Conservation (phyloP, 2,888 invertebrate species). For the Incurvaria masculella region DNA sequence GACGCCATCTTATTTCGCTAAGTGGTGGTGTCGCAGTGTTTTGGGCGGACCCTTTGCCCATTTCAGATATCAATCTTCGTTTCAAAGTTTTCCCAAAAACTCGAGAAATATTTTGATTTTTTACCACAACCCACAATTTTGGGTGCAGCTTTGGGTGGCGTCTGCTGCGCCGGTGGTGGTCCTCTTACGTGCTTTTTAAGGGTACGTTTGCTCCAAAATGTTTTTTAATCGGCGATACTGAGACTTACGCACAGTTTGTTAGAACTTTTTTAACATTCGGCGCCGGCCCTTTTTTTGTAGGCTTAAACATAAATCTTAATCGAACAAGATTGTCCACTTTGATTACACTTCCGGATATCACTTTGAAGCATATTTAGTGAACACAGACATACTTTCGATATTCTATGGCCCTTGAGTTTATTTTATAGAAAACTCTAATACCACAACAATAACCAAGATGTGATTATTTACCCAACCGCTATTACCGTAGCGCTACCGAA, state of each 20-base stretch:
- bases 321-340: no score
- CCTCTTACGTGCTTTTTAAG: background rate
- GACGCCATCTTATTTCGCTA: no score
- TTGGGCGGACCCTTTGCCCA: background rate
- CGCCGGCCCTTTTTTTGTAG: background rate
- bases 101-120: background rate
- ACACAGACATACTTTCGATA: no score
- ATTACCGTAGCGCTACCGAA: no score
- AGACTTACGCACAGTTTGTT: background rate
- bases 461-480: no score
- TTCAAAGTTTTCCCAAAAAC: background rate
- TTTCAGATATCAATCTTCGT: background rate
- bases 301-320: background rate
- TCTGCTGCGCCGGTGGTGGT: background rate
- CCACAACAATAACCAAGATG: no score
- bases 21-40: no score
- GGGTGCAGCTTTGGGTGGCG: background rate
- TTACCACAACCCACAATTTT: background rate
- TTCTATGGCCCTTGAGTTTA: no score
- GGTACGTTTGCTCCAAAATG: background rate
- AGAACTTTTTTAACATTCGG: background rate
- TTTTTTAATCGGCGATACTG: background rate
- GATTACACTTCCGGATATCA: no score
- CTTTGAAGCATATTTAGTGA: no score
- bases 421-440: no score